phyloP scores from a whole-genome alignment of 2,113 vertebrate genomes.

The Martes martes region DNA sequence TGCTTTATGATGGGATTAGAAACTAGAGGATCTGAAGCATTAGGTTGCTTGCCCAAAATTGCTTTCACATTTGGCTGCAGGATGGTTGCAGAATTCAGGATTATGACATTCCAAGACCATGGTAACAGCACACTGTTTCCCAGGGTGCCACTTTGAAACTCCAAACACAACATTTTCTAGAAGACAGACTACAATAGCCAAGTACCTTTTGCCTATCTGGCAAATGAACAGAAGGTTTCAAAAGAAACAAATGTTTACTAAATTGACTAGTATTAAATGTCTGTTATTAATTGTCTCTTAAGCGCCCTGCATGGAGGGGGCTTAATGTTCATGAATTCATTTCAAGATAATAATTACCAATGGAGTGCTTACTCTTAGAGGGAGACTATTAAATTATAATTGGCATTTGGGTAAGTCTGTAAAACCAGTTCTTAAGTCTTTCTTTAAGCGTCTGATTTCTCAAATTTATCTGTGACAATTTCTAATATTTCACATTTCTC shows the following conservation, averaged over 20 bases:
- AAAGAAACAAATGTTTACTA: conserved; percentile 55
- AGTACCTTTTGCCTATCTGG: conserved; percentile 53
- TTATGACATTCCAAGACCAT: conserved; percentile 64
- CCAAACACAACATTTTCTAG: conserved; percentile 47
- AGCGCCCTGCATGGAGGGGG: conserved; percentile 36
- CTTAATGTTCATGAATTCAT: conserved; percentile 57
- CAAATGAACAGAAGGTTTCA: conserved; percentile 57
- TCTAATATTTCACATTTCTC: conserved; percentile 12
- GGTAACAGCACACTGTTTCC: conserved; percentile 58
- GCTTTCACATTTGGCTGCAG: conserved; percentile 47
- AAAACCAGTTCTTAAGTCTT: conserved; percentile 13
- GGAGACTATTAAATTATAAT: conserved; percentile 41
- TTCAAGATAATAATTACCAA: conserved; percentile 56
- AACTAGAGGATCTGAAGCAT: conserved; percentile 48
- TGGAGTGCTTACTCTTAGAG: conserved; percentile 33
- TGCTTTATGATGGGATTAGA: conserved; percentile 63
- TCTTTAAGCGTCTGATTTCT: conserved; percentile 29
- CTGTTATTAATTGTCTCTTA: conserved; percentile 65
- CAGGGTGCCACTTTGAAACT: conserved; percentile 40
- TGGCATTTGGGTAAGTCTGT: conserved; percentile 39
- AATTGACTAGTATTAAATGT: conserved; percentile 59
- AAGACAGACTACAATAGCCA: conserved; percentile 10
- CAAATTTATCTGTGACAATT: conserved; percentile 33
- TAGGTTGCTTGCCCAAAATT: conserved; percentile 57
- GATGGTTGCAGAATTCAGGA: conserved; percentile 56